Evolutionary conservation across 2,888 invertebrate species (phyloP).

Genomic region (Phyllotreta striolata): DNA sequence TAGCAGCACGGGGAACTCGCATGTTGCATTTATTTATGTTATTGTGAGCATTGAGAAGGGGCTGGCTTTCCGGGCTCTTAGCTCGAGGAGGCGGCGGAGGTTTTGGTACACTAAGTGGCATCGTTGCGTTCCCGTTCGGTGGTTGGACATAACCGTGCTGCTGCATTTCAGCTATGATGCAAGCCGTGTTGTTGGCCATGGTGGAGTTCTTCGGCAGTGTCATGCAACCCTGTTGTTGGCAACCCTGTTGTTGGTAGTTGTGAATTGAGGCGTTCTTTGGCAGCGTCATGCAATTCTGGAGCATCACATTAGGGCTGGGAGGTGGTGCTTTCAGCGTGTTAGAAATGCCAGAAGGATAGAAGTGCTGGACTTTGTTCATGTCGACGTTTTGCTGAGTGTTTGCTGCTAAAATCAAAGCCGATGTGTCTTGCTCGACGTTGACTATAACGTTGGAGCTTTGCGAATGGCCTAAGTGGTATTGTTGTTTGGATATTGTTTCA

Average conservation of each 20-base stretch:
- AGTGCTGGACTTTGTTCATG: slow-evolving; percentile 64
- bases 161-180: slow-evolving; percentile 66
- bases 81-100: slow-evolving; percentile 67
- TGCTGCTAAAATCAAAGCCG: slow-evolving; percentile 67
- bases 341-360: slow-evolving; percentile 62
- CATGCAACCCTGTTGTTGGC: slow-evolving; percentile 59
- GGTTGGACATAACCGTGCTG: slow-evolving; percentile 68
- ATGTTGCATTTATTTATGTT: slow-evolving; percentile 63
- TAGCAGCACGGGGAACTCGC: slow-evolving; percentile 81
- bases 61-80: slow-evolving; percentile 67
- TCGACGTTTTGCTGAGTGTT: slow-evolving; percentile 66
- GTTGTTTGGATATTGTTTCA: slow-evolving; percentile 81
- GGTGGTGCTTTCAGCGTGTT: slow-evolving; percentile 71
- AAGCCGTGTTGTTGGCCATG: slow-evolving; percentile 62
- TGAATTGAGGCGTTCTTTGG: slow-evolving; percentile 65
- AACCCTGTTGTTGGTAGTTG: slow-evolving; percentile 53
- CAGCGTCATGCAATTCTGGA: slow-evolving; percentile 62
- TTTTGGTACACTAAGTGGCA: slow-evolving; percentile 66
- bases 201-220: slow-evolving; percentile 70
- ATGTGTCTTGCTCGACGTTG: slow-evolving; percentile 79
- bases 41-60: slow-evolving; percentile 62
- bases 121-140: slow-evolving; percentile 68
- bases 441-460: slow-evolving; percentile 84
- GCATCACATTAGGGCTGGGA: slow-evolving; percentile 65
- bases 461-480: slow-evolving; percentile 78